These are phyloP conservation scores for Megaleporinus macrocephalus DNA, from an alignment of 2,113 vertebrate genomes.

Conservation along the genomic window DNA sequence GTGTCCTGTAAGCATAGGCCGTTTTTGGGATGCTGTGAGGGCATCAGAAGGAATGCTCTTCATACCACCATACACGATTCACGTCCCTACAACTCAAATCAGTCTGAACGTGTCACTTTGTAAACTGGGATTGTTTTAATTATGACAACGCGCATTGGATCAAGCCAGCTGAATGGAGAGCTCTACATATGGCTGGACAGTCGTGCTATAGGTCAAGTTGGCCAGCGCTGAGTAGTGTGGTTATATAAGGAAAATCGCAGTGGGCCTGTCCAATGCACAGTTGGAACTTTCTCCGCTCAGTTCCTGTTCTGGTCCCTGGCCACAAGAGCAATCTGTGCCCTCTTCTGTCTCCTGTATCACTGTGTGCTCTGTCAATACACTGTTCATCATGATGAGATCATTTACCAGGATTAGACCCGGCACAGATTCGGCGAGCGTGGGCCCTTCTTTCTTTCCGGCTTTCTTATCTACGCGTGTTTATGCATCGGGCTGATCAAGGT, in stretches of 20 bases:
- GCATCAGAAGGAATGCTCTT: too few relatives aligned
- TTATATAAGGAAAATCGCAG: slow-evolving; percentile 43
- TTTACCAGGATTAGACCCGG: neutral
- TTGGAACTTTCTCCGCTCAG: slow-evolving; percentile 40
- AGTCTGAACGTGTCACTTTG: neutral
- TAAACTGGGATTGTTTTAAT: neutral
- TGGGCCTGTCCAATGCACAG: slow-evolving; percentile 35
- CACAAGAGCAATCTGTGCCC: slow-evolving; percentile 57
- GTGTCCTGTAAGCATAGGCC: too few relatives aligned
- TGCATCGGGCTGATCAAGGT: neutral
- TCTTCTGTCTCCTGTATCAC: slow-evolving; percentile 30
- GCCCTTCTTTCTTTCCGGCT: neutral
- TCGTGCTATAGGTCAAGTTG: slow-evolving; percentile 33
- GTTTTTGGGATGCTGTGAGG: too few relatives aligned
- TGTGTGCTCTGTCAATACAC: slow-evolving; percentile 23
- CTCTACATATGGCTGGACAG: slow-evolving; percentile 7
- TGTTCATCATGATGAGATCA: slow-evolving; percentile 20
- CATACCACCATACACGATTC: too few relatives aligned
- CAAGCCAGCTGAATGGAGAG: neutral
- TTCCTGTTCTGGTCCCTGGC: slow-evolving; percentile 52
- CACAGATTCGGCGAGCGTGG: neutral
- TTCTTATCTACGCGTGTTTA: neutral
- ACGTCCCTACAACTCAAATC: too few relatives aligned
- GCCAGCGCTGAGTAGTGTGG: slow-evolving; percentile 17
- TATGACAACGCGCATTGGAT: neutral